These are phyloP conservation scores for Arothron firmamentum DNA, from an alignment of 2,113 vertebrate genomes.

Conservation along the genomic window DNA sequence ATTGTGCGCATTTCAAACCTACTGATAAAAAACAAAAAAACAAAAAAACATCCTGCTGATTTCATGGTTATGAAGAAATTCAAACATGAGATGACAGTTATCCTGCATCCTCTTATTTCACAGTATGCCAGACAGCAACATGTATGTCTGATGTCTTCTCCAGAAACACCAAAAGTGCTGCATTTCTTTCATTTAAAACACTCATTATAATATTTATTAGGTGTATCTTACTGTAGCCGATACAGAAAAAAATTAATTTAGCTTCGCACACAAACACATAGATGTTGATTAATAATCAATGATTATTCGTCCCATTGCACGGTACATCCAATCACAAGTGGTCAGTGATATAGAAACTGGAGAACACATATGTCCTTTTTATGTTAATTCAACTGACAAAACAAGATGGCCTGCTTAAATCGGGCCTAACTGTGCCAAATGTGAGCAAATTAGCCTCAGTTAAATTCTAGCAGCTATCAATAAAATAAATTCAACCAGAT, in stretches of 20 bases:
- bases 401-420: too few species aligned
- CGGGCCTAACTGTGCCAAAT: too few species aligned
- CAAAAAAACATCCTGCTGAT: background rate
- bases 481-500: too few species aligned
- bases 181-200: constrained; percentile 21
- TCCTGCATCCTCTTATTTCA: background rate
- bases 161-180: constrained; percentile 23
- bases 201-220: constrained; percentile 21
- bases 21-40: constrained; percentile 11
- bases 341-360: too few species aligned
- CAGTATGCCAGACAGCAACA: background rate
- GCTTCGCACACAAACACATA: too few species aligned
- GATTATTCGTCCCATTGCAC: too few species aligned
- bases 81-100: constrained; percentile 35
- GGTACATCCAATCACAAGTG: too few species aligned
- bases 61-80: constrained; percentile 9
- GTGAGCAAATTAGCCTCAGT: too few species aligned
- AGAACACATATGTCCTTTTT: too few species aligned
- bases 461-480: too few species aligned
- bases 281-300: too few species aligned
- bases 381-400: too few species aligned
- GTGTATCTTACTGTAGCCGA: background rate
- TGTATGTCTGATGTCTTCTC: constrained; percentile 40
- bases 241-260: background rate
- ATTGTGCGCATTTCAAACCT: background rate